A percentile compares a stretch with the other conserved stretches of the same genome.
Evolutionary conservation across 1,140 invertebrate species (phyloP).

Genomic region (Leptopilina clavipes): DNA sequence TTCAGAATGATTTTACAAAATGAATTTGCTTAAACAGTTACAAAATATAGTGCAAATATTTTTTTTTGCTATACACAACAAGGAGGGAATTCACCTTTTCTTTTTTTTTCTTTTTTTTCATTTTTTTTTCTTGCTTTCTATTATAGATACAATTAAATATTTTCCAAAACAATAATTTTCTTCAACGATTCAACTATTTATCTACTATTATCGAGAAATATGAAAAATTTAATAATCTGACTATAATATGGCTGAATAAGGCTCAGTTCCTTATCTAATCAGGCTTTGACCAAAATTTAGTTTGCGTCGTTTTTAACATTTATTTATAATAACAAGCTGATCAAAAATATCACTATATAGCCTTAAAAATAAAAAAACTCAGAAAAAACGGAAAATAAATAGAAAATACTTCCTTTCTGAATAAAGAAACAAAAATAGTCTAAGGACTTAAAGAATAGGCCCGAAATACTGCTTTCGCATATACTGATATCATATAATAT

Average conservation of each 20-base stretch:
- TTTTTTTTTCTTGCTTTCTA: background rate
- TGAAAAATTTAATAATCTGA: constrained; percentile 32
- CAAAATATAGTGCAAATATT: constrained; percentile 72
- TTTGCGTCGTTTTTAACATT: constrained; percentile 36
- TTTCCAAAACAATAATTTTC: background rate
- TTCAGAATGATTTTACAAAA: constrained; percentile 42
- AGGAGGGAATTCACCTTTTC: constrained; percentile 53
- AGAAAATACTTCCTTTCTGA: constrained; percentile 36
- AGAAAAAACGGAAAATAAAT: constrained; percentile 44
- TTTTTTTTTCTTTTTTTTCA: background rate
- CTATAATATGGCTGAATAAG: constrained; percentile 48
- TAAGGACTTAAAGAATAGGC: constrained; percentile 36
- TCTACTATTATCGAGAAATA: constrained; percentile 35
- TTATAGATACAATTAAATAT: constrained; percentile 13
- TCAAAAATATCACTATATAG: constrained; percentile 52
- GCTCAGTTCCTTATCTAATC: constrained; percentile 30
- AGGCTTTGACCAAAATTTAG: constrained; percentile 30
- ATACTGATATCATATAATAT: constrained; percentile 23
- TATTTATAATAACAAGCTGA: constrained; percentile 51
- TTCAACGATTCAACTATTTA: background rate
- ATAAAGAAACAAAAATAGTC: constrained; percentile 39
- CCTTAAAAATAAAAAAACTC: constrained; percentile 34
- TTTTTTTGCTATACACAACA: constrained; percentile 66
- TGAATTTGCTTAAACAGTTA: constrained; percentile 68
- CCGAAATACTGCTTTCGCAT: constrained; percentile 43